These are phyloP conservation scores for Penaeus japonicus DNA, from an alignment of 1,140 invertebrate species.

Conservation along the genomic window DNA sequence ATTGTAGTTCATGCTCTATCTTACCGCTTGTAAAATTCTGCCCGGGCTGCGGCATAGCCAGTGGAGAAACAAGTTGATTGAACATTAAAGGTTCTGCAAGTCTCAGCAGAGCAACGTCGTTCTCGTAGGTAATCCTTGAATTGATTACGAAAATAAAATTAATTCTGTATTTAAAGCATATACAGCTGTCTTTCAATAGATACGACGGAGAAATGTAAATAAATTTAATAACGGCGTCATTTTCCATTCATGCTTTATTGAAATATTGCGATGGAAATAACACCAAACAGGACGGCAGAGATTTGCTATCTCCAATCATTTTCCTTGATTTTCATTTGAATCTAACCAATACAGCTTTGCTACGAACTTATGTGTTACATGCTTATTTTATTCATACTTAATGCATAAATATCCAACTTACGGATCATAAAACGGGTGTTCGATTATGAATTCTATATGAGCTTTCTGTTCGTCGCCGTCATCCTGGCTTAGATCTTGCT, in stretches of 20 bases:
- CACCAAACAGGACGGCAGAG: too few species aligned
- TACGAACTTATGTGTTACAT: too few species aligned
- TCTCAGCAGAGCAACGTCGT: constrained; percentile 39
- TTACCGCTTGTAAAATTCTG: constrained; percentile 25
- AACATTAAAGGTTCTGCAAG: constrained; percentile 18
- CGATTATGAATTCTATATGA: constrained; percentile 35
- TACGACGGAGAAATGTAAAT: too few species aligned
- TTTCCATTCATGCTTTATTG: too few species aligned
- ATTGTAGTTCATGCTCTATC: neutral
- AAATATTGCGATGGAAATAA: too few species aligned
- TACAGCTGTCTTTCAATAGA: too few species aligned
- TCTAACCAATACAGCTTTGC: too few species aligned
- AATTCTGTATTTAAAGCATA: too few species aligned
- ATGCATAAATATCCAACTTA: neutral
- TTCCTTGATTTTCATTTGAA: too few species aligned
- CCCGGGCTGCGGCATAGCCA: neutral
- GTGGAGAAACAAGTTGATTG: neutral
- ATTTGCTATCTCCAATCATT: too few species aligned
- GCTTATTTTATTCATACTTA: too few species aligned
- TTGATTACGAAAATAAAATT: neutral
- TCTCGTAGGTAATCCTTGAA: constrained; percentile 40
- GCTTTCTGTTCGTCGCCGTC: constrained; percentile 19
- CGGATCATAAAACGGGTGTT: constrained; percentile 40
- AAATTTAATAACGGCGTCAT: too few species aligned
- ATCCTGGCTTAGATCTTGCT: neutral